Conservation (phyloP, 2,797 vertebrate genomes). For the Cetoscarus ocellatus region DNA sequence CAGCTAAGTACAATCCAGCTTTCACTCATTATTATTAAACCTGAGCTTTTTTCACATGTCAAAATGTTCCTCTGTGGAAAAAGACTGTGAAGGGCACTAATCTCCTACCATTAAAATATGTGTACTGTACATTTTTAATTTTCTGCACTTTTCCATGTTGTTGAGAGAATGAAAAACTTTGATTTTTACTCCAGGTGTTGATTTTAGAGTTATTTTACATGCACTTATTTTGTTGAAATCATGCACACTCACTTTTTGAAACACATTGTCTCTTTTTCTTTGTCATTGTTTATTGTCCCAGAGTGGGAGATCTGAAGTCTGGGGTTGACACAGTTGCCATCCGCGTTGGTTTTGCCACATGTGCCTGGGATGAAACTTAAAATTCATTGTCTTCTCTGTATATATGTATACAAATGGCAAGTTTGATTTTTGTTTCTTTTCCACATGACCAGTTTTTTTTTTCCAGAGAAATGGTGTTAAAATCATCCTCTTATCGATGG, state of each 20-base stretch:
- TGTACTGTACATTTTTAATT: constrained; percentile 27
- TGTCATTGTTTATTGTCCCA: constrained; percentile 51
- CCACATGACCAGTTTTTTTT: too few species aligned
- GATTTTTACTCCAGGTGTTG: constrained; percentile 47
- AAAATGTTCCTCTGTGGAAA: neutral
- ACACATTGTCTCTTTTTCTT: constrained; percentile 22
- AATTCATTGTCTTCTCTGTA: constrained; percentile 42
- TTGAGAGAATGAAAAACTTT: constrained; percentile 20
- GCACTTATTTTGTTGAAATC: constrained; percentile 59
- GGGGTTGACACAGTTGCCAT: constrained; percentile 51
- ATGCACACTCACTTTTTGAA: constrained; percentile 54
- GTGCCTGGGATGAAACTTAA: constrained; percentile 80
- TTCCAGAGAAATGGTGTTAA: constrained; percentile 7
- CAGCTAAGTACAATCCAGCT: constrained; percentile 1
- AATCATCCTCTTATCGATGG: constrained; percentile 15
- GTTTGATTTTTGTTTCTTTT: constrained; percentile 23
- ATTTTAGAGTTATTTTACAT: constrained; percentile 48
- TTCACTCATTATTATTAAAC: neutral
- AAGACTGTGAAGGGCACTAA: constrained; percentile 26
- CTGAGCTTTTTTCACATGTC: neutral
- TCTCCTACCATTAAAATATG: constrained; percentile 18
- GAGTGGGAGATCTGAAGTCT: constrained; percentile 53
- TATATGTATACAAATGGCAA: constrained; percentile 43
- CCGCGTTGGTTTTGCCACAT: constrained; percentile 80
- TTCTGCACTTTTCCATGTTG: constrained; percentile 58